phyloP scores from a whole-genome alignment of 1,140 invertebrate species.

The Brachionus sp. region DNA sequence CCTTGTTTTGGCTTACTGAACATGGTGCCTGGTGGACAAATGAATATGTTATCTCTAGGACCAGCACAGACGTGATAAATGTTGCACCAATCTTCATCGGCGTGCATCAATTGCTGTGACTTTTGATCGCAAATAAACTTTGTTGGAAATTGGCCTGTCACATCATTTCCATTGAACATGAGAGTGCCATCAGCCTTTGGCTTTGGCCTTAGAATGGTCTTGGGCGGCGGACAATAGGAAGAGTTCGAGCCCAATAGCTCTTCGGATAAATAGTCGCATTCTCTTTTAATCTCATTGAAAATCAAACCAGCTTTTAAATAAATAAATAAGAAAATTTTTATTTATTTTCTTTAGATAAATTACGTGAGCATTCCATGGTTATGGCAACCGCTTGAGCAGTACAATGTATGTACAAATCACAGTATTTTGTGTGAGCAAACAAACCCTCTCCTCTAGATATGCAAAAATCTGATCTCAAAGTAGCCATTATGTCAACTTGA shows the following conservation, averaged over 20 bases:
- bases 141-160: slow-evolving; percentile 29
- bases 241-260: slow-evolving; percentile 2
- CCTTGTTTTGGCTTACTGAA: slow-evolving; percentile 42
- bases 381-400: slow-evolving; percentile 41
- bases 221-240: slow-evolving; percentile 37
- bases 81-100: slow-evolving; percentile 45
- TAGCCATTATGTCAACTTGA: slow-evolving; percentile 44
- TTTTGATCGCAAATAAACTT: slow-evolving; percentile 39
- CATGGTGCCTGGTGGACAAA: slow-evolving; percentile 46
- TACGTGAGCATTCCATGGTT: slow-evolving; percentile 45
- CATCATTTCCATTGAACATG: slow-evolving; percentile 43
- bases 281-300: slow-evolving; percentile 35
- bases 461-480: slow-evolving; percentile 46
- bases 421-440: slow-evolving; percentile 35
- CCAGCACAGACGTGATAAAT: slow-evolving; percentile 45
- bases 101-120: neutral
- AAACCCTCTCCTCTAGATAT: slow-evolving; percentile 26
- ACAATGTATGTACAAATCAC: slow-evolving; percentile 45
- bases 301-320: slow-evolving; percentile 35
- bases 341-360: neutral
- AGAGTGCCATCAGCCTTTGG: slow-evolving; percentile 31
- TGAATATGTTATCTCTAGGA: slow-evolving; percentile 43
- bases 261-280: slow-evolving; percentile 42
- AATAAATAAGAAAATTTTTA: neutral
- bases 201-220: slow-evolving; percentile 30